Evolutionary conservation across 2,113 vertebrate species (phyloP).

Genomic region (Chaenogobius annularis): DNA sequence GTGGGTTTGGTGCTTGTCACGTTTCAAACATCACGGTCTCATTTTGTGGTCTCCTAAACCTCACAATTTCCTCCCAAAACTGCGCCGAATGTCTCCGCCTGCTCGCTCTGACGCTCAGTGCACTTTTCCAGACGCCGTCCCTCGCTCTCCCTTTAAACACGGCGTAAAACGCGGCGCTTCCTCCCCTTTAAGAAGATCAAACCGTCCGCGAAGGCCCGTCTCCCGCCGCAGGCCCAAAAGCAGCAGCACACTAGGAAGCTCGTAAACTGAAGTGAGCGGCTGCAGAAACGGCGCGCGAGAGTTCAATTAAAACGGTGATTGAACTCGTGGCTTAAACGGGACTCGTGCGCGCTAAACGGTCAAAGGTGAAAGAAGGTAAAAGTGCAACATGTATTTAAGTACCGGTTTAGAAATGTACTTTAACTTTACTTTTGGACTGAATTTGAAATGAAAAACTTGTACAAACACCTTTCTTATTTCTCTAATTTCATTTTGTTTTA

Average conservation of each 20-base stretch:
- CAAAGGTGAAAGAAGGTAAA: too few relatives aligned
- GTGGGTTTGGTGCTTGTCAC: too few relatives aligned
- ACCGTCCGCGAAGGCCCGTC: not conserved
- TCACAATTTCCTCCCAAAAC: not conserved
- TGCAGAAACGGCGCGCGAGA: too few relatives aligned
- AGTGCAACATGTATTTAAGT: too few relatives aligned
- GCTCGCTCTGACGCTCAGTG: not conserved
- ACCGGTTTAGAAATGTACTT: too few relatives aligned
- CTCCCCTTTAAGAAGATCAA: constrained; percentile 6
- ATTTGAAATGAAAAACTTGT: too few relatives aligned
- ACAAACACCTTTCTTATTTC: too few relatives aligned
- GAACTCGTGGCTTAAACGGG: too few relatives aligned
- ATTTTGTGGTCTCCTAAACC: not conserved
- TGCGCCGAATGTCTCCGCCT: not conserved
- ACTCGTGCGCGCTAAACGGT: too few relatives aligned
- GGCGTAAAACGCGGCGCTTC: not conserved
- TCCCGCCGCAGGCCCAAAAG: not conserved
- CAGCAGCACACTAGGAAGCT: not conserved
- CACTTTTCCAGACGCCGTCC: not conserved
- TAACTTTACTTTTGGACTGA: too few relatives aligned
- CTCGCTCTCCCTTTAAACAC: not conserved
- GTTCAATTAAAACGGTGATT: too few relatives aligned
- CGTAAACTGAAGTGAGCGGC: not conserved
- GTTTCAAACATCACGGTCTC: not conserved
- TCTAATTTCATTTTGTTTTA: too few relatives aligned